Evolutionary conservation across 2,113 vertebrate genomes (phyloP), one percentile per base, ranked within the genome.

Genomic region (Narcine bancroftii): DNA sequence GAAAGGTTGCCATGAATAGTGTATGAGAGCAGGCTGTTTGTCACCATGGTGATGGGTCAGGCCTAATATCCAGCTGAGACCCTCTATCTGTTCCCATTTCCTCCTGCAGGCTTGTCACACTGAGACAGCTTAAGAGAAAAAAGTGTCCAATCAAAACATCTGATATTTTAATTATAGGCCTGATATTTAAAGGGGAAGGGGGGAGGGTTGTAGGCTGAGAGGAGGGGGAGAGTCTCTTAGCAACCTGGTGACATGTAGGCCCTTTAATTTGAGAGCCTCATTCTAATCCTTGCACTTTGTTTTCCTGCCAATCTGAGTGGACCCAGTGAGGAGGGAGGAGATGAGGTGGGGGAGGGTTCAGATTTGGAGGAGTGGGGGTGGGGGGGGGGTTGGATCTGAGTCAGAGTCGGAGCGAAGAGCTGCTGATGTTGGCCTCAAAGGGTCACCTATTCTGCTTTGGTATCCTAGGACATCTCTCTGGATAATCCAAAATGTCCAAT

Each of bases 1-100:
- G 93, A 95, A 91, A 96, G 96, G 96, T 96, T 94, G 42, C 89
- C 94, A 97, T 97, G 95, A 97, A 97, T 97, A 96, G 94, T 97
- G 93, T 95, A 97, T 95, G 96, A 96, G 94, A 93, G 92, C 93
- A 93, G 95, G 94, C 93, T 92, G 94, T 93, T 92, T 42, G 95
- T 97, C 95, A 94, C 95, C 93, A 96, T 95, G 94, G 96, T 93
- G 93, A 96, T 92, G 6, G 21, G 93, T 42, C 65, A 94, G 95
- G 95, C 93, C 92, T 93, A 69, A 24, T 94, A 94, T 95, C 94
- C 95, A 94, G 95, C 95, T 94, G 91, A 92, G 94, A 72, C 94
- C 92, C 94, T 95, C 94, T 69, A 93, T 94, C 93, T 63, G 92
- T 79, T 93, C 91, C 65, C 92, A 26, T 92, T 89, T 73, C 93